Conservation (phyloP, 2,113 vertebrate species). For the Bostrychus sinensis region DNA sequence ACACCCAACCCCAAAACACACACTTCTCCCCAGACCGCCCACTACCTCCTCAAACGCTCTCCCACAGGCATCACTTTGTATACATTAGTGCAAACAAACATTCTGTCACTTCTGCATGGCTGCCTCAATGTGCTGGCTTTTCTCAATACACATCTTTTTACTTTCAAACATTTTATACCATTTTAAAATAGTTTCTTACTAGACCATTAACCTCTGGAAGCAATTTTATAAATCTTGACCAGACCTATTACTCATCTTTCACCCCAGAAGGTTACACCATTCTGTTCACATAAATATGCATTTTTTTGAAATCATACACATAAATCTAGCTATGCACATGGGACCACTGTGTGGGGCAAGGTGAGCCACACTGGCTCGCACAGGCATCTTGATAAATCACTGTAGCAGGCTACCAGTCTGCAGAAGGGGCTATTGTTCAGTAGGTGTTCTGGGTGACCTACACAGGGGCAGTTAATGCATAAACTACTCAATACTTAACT, state of each 20-base stretch:
- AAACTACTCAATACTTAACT: slow-evolving; percentile 52
- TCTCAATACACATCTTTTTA: slow-evolving; percentile 8
- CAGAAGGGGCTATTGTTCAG: slow-evolving; percentile 51
- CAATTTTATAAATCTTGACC: slow-evolving; percentile 25
- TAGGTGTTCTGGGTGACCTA: slow-evolving; percentile 51
- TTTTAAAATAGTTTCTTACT: background rate
- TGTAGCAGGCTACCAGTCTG: slow-evolving; percentile 27
- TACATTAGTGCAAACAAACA: slow-evolving; percentile 25
- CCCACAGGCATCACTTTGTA: slow-evolving; percentile 35
- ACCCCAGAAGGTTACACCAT: slow-evolving; percentile 23
- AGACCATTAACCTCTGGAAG: slow-evolving; percentile 20
- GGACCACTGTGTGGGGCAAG: slow-evolving; percentile 53
- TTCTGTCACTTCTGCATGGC: slow-evolving; percentile 22
- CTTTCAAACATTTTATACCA: background rate
- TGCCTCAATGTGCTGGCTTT: background rate
- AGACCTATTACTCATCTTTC: slow-evolving; percentile 42
- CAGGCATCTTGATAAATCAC: slow-evolving; percentile 75
- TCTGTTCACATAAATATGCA: slow-evolving; percentile 39
- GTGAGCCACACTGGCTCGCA: slow-evolving; percentile 49
- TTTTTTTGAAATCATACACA: slow-evolving; percentile 42
- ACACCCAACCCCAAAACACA: slow-evolving; percentile 28
- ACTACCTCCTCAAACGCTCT: slow-evolving; percentile 34
- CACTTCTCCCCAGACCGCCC: slow-evolving; percentile 29
- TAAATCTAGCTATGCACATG: slow-evolving; percentile 50
- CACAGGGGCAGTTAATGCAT: slow-evolving; percentile 38